Percentiles rank a stretch among this genome's conserved stretches.
Evolutionary conservation across 1,140 invertebrate species (phyloP).

Genomic region (Trissolcus basalis): DNA sequence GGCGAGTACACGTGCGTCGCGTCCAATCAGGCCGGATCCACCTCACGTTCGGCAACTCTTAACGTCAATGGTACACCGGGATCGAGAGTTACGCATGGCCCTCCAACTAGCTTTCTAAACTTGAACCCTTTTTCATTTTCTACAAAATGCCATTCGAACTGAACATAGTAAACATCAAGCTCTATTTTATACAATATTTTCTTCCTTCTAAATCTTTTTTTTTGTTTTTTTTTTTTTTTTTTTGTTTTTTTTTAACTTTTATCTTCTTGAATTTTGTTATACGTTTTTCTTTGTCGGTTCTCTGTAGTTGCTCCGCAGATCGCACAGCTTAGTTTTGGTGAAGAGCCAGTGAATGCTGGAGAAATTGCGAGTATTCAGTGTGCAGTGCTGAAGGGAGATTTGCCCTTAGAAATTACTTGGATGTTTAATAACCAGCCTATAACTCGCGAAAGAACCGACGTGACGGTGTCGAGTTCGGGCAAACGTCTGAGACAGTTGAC

Average conservation of each 20-base stretch:
- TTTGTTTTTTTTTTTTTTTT: too few species aligned
- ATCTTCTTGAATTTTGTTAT: too few species aligned
- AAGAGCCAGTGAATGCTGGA: slow-evolving; percentile 82
- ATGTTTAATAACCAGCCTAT: slow-evolving; percentile 78
- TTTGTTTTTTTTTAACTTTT: not conserved
- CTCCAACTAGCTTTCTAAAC: slow-evolving; percentile 1
- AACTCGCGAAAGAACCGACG: slow-evolving; percentile 74
- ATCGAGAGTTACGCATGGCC: slow-evolving; percentile 25
- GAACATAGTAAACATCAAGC: too few species aligned
- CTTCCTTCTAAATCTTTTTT: too few species aligned
- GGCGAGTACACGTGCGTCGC: slow-evolving; percentile 88
- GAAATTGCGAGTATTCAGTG: slow-evolving; percentile 81
- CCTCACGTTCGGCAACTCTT: slow-evolving; percentile 81
- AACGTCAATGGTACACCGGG: slow-evolving; percentile 83
- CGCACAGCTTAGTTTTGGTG: slow-evolving; percentile 83
- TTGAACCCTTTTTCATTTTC: not conserved
- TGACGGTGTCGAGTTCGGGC: slow-evolving; percentile 80
- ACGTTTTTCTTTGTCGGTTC: slow-evolving; percentile 1
- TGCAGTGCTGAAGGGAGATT: slow-evolving; percentile 83
- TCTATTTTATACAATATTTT: too few species aligned
- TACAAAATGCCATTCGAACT: too few species aligned
- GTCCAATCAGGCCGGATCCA: slow-evolving; percentile 83
- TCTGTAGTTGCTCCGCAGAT: slow-evolving; percentile 83
- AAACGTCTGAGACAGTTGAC: slow-evolving; percentile 84
- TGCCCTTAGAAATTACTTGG: slow-evolving; percentile 80